A percentile compares a stretch with the other conserved stretches of the same genome.
Evolutionary conservation across 2,888 invertebrate species (phyloP).

Genomic region (Halictus ligatus): DNA sequence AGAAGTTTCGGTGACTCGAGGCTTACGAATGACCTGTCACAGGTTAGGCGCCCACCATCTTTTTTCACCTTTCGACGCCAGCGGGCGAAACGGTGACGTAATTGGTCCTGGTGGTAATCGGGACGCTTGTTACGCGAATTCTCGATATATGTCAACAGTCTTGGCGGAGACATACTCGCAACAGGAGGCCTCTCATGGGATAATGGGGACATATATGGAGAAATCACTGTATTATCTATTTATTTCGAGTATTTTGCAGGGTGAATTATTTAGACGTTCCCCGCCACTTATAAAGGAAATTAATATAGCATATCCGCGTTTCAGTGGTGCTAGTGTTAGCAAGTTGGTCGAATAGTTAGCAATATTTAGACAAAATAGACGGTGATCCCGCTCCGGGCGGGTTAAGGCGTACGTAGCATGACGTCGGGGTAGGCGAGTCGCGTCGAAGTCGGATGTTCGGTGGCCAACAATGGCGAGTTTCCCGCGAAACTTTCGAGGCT

Average conservation of each 20-base stretch:
- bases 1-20: background rate
- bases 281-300: background rate
- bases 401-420: constrained; percentile 35
- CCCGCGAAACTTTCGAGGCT: constrained; percentile 14
- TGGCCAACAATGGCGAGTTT: constrained; percentile 24
- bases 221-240: too few relatives aligned
- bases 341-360: background rate
- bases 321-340: background rate
- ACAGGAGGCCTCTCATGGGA: too few relatives aligned
- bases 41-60: background rate
- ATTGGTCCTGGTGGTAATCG: too few relatives aligned
- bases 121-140: too few relatives aligned
- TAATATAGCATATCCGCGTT: background rate
- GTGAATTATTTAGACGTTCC: background rate
- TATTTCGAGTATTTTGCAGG: too few relatives aligned
- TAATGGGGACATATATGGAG: too few relatives aligned
- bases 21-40: background rate
- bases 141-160: too few relatives aligned
- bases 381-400: background rate
- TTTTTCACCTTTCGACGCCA: background rate
- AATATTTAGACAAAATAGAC: background rate
- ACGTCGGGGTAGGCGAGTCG: background rate
- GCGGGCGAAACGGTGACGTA: too few relatives aligned
- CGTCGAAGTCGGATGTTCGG: constrained; percentile 32
- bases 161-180: too few relatives aligned